Base-by-base conservation (phyloP, 2,888 invertebrate species). In the Tridacna gigas region DNA sequence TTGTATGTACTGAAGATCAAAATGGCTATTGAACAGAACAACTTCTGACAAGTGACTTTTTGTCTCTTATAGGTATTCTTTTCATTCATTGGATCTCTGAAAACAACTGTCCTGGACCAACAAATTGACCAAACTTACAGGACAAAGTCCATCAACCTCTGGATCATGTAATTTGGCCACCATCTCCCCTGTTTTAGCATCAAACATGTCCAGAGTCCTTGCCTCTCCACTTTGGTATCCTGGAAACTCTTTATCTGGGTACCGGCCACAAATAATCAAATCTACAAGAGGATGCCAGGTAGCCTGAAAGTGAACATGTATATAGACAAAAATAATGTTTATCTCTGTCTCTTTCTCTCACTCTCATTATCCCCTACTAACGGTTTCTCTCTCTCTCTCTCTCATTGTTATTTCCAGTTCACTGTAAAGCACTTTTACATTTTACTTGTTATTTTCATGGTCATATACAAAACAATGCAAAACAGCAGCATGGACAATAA, bases 271-370 rank as follows among this genome's bases (percentile, higher is more conserved):
- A 9, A 95, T 94, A 13, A 95, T 92, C 77, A 95, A 84, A 85
- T 95, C 95, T 82, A 92, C 92, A 56, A 94, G 83, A 12, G 95
- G 95, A 88, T 95, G 95, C 95, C 95, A 95, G 0, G 92, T 89
- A 9, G 95, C 95, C 95, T 95, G 88, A 0, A 90, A 81, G 74
- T 48, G 26, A 56, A 73, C 37, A 37, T 37, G 37, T 37, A 37
- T 37, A 37, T 37, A 37, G 37, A 37, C 37, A 4, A 4, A 4
- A 4, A 4, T 37, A 37, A 37, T 37, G 7, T 4, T 7, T 37
- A 7, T 37, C 7, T 37, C 71, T 60, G 47, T 45, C n/a, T 56
- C 13, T 48, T 12, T 22, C 56, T 25, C 37, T 37, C 37, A 4
- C 37, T 37, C 37, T 37, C 37, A 4, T 7, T 37, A 2, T 37